Percentiles rank a stretch among this genome's conserved stretches.
Conservation (phyloP, 2,888 invertebrate species). For the Macrosiphum euphorbiae region DNA sequence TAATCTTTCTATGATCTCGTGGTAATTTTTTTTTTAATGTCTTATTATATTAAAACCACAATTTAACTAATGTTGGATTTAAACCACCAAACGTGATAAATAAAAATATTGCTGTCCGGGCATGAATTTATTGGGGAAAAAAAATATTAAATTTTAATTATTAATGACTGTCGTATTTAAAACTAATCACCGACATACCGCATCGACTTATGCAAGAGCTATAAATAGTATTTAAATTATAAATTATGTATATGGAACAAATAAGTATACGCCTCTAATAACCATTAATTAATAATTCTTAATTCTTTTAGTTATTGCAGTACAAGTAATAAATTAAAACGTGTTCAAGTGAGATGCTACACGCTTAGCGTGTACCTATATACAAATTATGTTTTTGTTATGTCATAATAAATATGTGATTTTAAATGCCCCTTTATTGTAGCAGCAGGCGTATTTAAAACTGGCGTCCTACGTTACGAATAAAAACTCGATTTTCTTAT, state of each 20-base stretch:
- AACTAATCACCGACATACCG: not conserved
- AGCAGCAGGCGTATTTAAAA: not conserved
- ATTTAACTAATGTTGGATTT: not conserved
- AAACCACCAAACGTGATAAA: not conserved
- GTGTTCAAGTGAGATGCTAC: not conserved
- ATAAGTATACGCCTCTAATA: not conserved
- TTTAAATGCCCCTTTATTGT: not conserved
- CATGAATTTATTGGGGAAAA: not conserved
- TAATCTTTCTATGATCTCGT: constrained; percentile 12
- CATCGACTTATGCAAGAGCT: not conserved
- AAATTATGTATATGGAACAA: not conserved
- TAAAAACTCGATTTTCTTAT: constrained; percentile 3
- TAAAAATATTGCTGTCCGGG: not conserved
- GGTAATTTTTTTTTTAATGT: not conserved
- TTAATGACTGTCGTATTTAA: constrained; percentile 11
- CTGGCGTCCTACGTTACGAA: not conserved
- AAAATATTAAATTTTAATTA: not conserved
- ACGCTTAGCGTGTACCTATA: not conserved
- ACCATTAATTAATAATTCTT: not conserved
- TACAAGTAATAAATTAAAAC: not conserved
- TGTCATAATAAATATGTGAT: not conserved
- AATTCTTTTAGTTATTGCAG: not conserved
- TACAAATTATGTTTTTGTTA: not conserved
- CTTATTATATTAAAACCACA: not conserved
- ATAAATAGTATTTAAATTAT: not conserved